These are phyloP conservation scores for Meandrina meandrites DNA, from an alignment of 92 coral and sea anemone species.

Conservation along the genomic window DNA sequence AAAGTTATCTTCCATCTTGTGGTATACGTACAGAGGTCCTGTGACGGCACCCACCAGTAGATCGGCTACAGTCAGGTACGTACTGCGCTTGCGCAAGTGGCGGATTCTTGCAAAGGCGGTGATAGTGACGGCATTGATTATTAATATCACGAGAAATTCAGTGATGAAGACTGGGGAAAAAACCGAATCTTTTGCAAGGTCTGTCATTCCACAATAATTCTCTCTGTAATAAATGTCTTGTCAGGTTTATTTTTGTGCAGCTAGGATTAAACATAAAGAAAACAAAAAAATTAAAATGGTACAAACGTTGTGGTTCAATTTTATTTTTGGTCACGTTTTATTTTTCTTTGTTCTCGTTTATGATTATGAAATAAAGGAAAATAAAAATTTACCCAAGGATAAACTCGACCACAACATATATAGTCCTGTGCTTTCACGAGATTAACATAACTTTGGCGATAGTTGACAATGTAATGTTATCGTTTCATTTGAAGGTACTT, in stretches of 20 bases:
- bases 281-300: no score
- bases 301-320: no score
- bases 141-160: neutral
- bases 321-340: no score
- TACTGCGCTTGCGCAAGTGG: constrained; percentile 17
- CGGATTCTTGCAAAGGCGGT: constrained; percentile 7
- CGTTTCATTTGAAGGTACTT: neutral
- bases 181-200: neutral
- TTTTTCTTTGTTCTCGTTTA: no score
- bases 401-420: no score
- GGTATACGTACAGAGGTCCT: neutral
- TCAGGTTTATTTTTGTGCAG: no score
- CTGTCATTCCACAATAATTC: neutral
- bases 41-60: neutral
- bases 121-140: neutral
- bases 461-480: neutral
- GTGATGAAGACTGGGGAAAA: neutral
- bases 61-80: constrained; percentile 21
- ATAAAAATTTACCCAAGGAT: no score
- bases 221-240: no score
- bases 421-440: no score
- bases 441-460: neutral
- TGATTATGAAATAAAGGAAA: no score
- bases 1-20: no score
- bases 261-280: no score